A percentile compares a stretch with the other conserved stretches of the same genome.
Evolutionary conservation across 2,888 invertebrate genomes (phyloP).

Genomic region (Caenorhabditis sulstoni): DNA sequence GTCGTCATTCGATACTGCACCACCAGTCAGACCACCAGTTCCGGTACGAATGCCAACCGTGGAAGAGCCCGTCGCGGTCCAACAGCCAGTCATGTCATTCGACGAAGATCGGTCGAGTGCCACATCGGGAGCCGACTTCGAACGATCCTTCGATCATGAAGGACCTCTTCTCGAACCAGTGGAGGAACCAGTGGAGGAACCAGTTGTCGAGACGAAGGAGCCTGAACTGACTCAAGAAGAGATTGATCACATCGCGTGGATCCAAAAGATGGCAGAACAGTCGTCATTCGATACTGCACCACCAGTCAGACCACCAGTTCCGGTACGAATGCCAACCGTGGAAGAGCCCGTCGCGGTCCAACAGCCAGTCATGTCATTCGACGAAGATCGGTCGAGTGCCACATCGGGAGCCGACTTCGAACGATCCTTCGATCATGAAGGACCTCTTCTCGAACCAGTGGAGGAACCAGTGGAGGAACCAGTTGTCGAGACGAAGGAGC

Average conservation of each 20-base stretch:
- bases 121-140: conserved; percentile 52
- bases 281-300: conserved; percentile 25
- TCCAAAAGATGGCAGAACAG: conserved; percentile 36
- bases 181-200: conserved; percentile 10
- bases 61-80: neutral
- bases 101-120: conserved; percentile 34
- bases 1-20: conserved; percentile 27
- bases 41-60: neutral
- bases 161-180: neutral
- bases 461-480: neutral
- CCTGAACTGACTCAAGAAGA: conserved; percentile 31
- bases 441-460: conserved; percentile 13
- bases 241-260: conserved; percentile 43
- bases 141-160: conserved; percentile 19
- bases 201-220: too few relatives aligned
- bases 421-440: conserved; percentile 15
- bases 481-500: too few relatives aligned
- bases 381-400: conserved; percentile 33
- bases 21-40: conserved; percentile 11
- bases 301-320: conserved; percentile 6
- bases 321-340: neutral
- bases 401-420: conserved; percentile 41
- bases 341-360: neutral
- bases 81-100: neutral
- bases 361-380: neutral